Conservation (phyloP, 2,888 invertebrate species). For the Chaetogeoica ovagalla region DNA sequence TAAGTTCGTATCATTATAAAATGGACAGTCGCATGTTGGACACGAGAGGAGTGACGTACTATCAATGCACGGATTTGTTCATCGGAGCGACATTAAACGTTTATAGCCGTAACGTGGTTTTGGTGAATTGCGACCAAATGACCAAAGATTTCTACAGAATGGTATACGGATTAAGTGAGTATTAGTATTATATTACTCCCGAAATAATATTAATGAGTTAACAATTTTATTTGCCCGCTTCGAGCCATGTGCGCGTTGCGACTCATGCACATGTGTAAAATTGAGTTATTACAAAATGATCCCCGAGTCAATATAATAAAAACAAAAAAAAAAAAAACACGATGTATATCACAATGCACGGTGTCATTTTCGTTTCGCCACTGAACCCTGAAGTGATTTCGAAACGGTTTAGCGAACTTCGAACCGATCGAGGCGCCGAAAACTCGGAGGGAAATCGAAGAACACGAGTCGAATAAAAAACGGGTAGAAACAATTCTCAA, state of each 20-base stretch:
- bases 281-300: too few relatives aligned
- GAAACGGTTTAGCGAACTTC: conserved; percentile 1
- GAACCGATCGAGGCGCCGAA: conserved; percentile 13
- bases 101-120: conserved; percentile 76
- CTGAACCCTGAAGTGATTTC: not conserved
- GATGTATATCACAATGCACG: too few relatives aligned
- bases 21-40: conserved; percentile 62
- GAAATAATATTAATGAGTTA: too few relatives aligned
- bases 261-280: too few relatives aligned
- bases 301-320: too few relatives aligned
- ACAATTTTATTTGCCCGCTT: too few relatives aligned
- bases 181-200: not conserved
- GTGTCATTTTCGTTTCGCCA: not conserved
- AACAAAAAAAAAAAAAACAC: too few relatives aligned
- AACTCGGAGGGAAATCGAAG: conserved; percentile 20
- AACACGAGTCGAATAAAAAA: not conserved
- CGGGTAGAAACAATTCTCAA: conserved; percentile 10
- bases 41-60: conserved; percentile 56
- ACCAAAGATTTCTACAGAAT: conserved; percentile 79
- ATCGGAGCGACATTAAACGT: conserved; percentile 81
- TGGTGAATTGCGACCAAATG: conserved; percentile 80
- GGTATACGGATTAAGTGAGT: conserved; percentile 13
- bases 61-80: conserved; percentile 73
- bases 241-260: too few relatives aligned
- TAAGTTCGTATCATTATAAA: not conserved